phyloP scores from a whole-genome alignment of 2,888 invertebrate species.

The Chrysomela aeneicollis region DNA sequence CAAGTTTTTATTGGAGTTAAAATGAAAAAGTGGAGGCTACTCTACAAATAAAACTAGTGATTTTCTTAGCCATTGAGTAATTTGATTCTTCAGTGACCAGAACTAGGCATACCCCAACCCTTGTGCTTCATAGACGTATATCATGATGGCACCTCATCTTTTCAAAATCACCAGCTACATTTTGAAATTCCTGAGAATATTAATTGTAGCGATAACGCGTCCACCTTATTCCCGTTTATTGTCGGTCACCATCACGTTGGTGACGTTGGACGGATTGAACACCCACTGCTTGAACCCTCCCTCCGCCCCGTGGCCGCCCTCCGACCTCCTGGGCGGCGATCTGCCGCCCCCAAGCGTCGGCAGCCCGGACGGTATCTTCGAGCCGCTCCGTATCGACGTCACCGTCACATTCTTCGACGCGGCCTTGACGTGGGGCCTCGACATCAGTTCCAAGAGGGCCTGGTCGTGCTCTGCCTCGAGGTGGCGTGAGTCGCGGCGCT shows the following conservation, averaged over 20 bases:
- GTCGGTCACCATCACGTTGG: constrained; percentile 57
- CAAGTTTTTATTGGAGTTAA: too few relatives aligned
- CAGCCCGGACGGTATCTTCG: constrained; percentile 61
- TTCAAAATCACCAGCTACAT: too few relatives aligned
- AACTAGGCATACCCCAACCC: too few relatives aligned
- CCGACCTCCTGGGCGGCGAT: constrained; percentile 64
- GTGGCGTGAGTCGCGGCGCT: constrained; percentile 55
- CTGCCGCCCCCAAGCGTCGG: constrained; percentile 55
- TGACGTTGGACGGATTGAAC: constrained; percentile 58
- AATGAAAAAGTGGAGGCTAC: too few relatives aligned
- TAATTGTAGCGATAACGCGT: too few relatives aligned
- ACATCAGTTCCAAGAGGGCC: constrained; percentile 58
- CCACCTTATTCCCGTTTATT: constrained; percentile 44
- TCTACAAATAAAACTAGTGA: too few relatives aligned
- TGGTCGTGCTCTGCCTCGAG: constrained; percentile 56
- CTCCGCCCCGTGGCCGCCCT: constrained; percentile 56
- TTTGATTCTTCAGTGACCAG: too few relatives aligned
- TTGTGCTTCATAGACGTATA: too few relatives aligned
- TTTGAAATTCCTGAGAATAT: too few relatives aligned
- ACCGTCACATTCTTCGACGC: constrained; percentile 66
- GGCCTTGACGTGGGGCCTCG: constrained; percentile 56
- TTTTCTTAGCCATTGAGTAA: too few relatives aligned
- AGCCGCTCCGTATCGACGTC: constrained; percentile 71
- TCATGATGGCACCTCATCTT: too few relatives aligned
- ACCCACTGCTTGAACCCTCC: constrained; percentile 61